These are phyloP conservation scores for Ethmia dodecea DNA, from an alignment of 2,888 invertebrate species.

Conservation along the genomic window DNA sequence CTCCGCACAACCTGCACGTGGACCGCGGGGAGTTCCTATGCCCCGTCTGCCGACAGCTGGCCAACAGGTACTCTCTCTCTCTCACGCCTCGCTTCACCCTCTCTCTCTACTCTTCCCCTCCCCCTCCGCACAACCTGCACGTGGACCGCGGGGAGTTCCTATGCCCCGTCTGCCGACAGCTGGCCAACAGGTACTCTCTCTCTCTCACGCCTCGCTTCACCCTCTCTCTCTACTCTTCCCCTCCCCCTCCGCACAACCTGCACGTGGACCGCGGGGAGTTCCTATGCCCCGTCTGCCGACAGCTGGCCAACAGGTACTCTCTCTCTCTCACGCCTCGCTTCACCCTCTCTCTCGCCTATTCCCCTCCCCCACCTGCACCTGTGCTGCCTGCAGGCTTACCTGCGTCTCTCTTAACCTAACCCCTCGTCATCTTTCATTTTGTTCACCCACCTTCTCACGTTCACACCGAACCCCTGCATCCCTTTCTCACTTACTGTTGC, in stretches of 20 bases:
- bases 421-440: no score
- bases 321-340: no score
- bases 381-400: constrained; percentile 86
- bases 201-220: no score
- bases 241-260: constrained; percentile 86
- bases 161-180: constrained; percentile 96
- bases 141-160: constrained; percentile 89
- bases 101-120: no score
- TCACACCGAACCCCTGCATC: no score
- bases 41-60: constrained; percentile 92
- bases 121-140: constrained; percentile 85
- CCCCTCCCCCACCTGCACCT: not conserved
- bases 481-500: no score
- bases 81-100: no score
- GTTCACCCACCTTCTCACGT: no score
- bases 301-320: constrained; percentile 69
- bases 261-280: constrained; percentile 87
- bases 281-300: constrained; percentile 96
- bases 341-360: no score
- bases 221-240: no score
- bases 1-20: constrained; percentile 83
- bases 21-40: constrained; percentile 92
- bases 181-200: constrained; percentile 47
- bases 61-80: constrained; percentile 43
- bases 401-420: no score